A percentile compares a stretch with the other conserved stretches of the same genome.
Conservation (phyloP, 2,113 vertebrate genomes). For the Solea senegalensis region DNA sequence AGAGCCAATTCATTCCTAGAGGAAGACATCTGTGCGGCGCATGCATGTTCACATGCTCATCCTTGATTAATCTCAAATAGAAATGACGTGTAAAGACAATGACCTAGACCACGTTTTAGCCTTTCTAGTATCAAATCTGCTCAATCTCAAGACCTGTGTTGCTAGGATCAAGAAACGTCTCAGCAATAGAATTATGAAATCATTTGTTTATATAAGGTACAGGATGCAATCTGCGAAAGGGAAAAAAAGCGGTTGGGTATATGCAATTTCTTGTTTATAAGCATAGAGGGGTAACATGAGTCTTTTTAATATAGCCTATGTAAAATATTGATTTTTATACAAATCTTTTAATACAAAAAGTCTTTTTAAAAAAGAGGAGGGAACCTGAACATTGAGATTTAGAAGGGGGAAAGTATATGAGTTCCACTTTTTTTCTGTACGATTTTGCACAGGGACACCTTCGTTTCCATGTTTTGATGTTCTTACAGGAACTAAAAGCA, state of each 20-base stretch:
- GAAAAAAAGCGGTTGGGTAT: slow-evolving; percentile 79
- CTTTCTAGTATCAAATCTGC: slow-evolving; percentile 71
- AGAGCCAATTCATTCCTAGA: slow-evolving; percentile 60
- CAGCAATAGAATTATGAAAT: slow-evolving; percentile 80
- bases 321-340: slow-evolving; percentile 88
- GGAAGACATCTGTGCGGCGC: slow-evolving; percentile 67
- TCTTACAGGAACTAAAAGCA: slow-evolving; percentile 95
- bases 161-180: slow-evolving; percentile 76
- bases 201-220: slow-evolving; percentile 72
- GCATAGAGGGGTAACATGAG: slow-evolving; percentile 78
- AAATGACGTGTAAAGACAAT: slow-evolving; percentile 68
- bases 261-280: slow-evolving; percentile 88
- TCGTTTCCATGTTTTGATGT: slow-evolving; percentile 99
- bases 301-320: slow-evolving; percentile 85
- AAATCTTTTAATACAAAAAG: slow-evolving; percentile 86
- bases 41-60: slow-evolving; percentile 70
- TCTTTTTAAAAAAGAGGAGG: slow-evolving; percentile 72
- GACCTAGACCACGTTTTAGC: slow-evolving; percentile 67
- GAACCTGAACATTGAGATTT: slow-evolving; percentile 78
- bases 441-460: slow-evolving; percentile 87
- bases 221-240: slow-evolving; percentile 80
- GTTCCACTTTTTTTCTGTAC: slow-evolving; percentile 81
- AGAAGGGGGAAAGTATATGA: slow-evolving; percentile 75
- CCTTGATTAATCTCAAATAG: slow-evolving; percentile 69
- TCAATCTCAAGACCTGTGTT: slow-evolving; percentile 68